Base-by-base conservation (phyloP, 2,113 vertebrate genomes). In the Onychostruthus taczanowskii region DNA sequence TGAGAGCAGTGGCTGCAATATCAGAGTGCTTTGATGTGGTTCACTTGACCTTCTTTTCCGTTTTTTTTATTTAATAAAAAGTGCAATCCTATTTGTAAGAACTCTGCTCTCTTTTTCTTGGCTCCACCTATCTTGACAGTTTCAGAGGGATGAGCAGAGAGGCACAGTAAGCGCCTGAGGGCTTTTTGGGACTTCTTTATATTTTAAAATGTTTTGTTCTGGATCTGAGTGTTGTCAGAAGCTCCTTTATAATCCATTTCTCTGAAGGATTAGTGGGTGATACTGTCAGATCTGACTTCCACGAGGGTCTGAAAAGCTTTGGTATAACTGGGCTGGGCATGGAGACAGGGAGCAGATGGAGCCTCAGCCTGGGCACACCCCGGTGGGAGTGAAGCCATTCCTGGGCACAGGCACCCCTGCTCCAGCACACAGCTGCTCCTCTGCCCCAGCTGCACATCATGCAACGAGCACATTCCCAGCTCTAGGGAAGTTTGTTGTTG, bases 251-350 rank as follows among this genome's bases (percentile, higher is more conserved):
- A 53, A 88, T 31, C 43, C 1, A 0, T 73, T 24, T 52, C 46
- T 66, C 64, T 72, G 67, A 47, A 78, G 93, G 61, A 44, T 61
- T 58, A 50, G 41, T 4, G 9, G 17, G 46, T 69, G 59, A 4
- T 3, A 3, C 47, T 77, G 68, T 62, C 55, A 44, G 50, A 8
- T 77, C 49, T 87, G 68, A 41, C 58, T 67, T 80, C 16, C 73
- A 21, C 0, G 1, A 62, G 43, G 35, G 7, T 79, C 77, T 50
- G 46, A 35, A 23, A 50, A 67, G 33, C 21, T 53, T 59, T 17
- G 21, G 61, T 43, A 0, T 6, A 8, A 47, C 0, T 0, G 74
- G 46, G 43, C 46, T 84, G 76, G 3, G 11, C 35, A 7, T 0
- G 0, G 53, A 55, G 58, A 28, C n/a, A 14, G 7, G 3, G 72